phyloP scores from a whole-genome alignment of 2,113 vertebrate genomes.

The Dicrurus megarhynchus region DNA sequence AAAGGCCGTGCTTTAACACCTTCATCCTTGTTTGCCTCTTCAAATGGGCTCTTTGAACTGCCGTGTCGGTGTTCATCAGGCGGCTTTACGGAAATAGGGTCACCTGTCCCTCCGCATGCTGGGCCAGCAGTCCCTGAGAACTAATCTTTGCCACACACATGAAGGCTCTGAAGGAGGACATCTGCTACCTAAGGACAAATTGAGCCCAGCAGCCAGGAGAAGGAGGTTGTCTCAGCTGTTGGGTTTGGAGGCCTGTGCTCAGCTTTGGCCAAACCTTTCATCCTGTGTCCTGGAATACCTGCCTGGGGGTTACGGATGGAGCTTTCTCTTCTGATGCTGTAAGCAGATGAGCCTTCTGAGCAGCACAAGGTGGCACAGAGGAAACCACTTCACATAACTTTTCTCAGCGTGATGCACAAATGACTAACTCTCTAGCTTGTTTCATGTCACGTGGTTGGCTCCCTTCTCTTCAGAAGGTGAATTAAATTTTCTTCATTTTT shows the following conservation, averaged over 20 bases:
- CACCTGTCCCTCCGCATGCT: neutral
- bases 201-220: neutral
- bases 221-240: neutral
- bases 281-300: neutral
- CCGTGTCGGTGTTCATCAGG: neutral
- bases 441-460: neutral
- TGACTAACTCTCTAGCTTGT: neutral
- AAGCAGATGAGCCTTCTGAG: neutral
- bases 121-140: neutral
- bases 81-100: neutral
- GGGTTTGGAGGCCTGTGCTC: neutral
- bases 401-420: neutral
- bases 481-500: neutral
- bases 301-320: neutral
- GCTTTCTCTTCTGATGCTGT: neutral
- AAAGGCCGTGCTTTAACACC: neutral
- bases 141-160: neutral
- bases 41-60: neutral
- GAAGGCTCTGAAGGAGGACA: neutral
- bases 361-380: neutral
- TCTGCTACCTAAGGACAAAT: neutral
- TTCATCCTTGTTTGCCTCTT: neutral
- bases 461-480: neutral
- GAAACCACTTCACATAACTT: neutral
- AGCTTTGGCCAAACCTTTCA: neutral